Percentiles rank a stretch among this genome's conserved stretches.
Evolutionary conservation across 2,888 invertebrate species (phyloP).

Genomic region (Neoscelio sp.): DNA sequence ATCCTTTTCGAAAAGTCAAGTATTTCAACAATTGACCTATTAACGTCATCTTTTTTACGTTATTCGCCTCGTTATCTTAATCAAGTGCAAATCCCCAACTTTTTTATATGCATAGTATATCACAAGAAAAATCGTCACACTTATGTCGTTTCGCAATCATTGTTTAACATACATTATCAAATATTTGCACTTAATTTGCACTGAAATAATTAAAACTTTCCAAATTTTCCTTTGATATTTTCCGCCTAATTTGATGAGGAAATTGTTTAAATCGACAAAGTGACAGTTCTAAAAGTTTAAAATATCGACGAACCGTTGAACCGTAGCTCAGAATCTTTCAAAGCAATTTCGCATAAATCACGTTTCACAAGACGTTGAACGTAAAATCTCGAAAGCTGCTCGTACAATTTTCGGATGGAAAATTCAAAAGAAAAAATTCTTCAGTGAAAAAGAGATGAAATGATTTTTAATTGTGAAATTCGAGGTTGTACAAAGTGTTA

Average conservation of each 20-base stretch:
- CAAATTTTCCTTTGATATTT: not conserved
- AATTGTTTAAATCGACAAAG: not conserved
- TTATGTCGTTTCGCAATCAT: too few relatives aligned
- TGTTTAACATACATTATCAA: too few relatives aligned
- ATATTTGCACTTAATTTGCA: too few relatives aligned
- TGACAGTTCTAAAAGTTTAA: not conserved
- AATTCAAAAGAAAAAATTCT: not conserved
- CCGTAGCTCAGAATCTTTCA: slow-evolving; percentile 1
- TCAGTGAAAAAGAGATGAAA: too few relatives aligned
- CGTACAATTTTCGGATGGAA: not conserved
- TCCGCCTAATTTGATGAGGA: not conserved
- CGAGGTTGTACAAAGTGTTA: too few relatives aligned
- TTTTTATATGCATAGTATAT: too few relatives aligned
- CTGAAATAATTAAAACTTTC: too few relatives aligned
- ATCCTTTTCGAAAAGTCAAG: not conserved
- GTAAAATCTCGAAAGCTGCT: not conserved
- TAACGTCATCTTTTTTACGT: slow-evolving; percentile 7
- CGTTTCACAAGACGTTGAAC: not conserved
- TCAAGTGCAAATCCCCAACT: too few relatives aligned
- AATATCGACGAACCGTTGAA: not conserved
- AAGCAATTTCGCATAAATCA: slow-evolving; percentile 28
- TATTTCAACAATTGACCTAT: slow-evolving; percentile 8
- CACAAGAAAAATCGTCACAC: too few relatives aligned
- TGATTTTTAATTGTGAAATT: too few relatives aligned
- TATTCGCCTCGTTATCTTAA: too few relatives aligned